Conservation (phyloP, 2,797 vertebrate genomes). For the Melanotaenia pygmaea region DNA sequence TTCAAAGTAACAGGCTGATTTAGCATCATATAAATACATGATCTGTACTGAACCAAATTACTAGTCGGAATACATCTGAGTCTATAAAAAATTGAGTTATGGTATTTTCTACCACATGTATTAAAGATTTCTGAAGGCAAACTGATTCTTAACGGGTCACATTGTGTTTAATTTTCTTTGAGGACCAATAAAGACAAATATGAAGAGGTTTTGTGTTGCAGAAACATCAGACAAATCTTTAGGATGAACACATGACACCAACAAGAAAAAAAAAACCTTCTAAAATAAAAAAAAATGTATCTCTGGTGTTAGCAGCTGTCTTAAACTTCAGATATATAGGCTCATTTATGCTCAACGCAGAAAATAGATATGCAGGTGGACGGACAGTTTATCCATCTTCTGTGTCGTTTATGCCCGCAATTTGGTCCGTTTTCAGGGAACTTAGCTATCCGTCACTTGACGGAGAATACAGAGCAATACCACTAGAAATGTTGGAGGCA, state of each 20-base stretch:
- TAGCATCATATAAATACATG: constrained; percentile 23
- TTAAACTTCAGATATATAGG: constrained; percentile 1
- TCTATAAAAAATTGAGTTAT: too few species aligned
- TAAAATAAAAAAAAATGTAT: neutral
- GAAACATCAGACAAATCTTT: neutral
- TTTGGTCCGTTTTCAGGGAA: too few species aligned
- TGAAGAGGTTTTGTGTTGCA: neutral
- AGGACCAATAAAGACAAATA: neutral
- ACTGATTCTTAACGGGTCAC: neutral
- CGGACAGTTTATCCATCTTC: too few species aligned
- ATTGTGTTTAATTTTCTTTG: neutral
- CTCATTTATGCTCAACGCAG: neutral
- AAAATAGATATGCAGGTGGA: too few species aligned
- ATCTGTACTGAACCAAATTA: neutral
- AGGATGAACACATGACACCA: neutral
- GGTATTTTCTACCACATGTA: too few species aligned
- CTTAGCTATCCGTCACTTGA: too few species aligned
- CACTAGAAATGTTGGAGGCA: too few species aligned
- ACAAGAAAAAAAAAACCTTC: neutral
- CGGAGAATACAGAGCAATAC: too few species aligned
- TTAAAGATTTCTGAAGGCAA: neutral
- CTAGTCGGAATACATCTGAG: too few species aligned
- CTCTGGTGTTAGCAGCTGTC: neutral
- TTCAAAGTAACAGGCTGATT: constrained; percentile 13
- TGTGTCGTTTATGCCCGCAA: too few species aligned